These are phyloP conservation scores for Girardinus metallicus DNA, from an alignment of 2,797 vertebrate species.

Conservation along the genomic window DNA sequence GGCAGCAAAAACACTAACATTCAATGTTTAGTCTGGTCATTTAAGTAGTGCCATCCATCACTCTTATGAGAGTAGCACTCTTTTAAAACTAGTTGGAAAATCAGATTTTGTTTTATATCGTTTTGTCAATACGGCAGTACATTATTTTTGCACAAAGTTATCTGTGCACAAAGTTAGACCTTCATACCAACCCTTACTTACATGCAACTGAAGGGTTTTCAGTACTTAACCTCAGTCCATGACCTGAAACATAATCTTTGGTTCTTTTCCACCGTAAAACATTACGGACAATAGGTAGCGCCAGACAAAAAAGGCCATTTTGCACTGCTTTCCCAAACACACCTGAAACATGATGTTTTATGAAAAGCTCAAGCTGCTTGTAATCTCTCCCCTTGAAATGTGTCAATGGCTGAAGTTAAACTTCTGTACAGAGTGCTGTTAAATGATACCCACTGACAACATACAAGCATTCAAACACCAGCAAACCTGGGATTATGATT, in stretches of 20 bases:
- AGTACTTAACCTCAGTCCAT: constrained; percentile 45
- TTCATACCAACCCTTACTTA: constrained; percentile 35
- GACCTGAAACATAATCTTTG: constrained; percentile 57
- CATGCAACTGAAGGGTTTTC: constrained; percentile 31
- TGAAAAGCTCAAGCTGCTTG: constrained; percentile 27
- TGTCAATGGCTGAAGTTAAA: constrained; percentile 29
- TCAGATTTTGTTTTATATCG: background rate
- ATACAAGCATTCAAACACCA: constrained; percentile 44
- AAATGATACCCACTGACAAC: constrained; percentile 44
- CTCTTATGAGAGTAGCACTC: no score
- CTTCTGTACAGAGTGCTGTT: constrained; percentile 24
- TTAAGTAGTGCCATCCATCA: background rate
- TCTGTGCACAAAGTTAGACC: background rate
- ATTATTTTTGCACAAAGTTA: background rate
- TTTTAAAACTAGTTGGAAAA: background rate
- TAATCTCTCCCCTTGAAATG: constrained; percentile 18
- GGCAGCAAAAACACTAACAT: background rate
- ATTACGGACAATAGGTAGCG: constrained; percentile 37
- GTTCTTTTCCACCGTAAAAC: constrained; percentile 24
- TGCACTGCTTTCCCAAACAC: constrained; percentile 19
- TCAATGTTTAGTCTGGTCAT: background rate
- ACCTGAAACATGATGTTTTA: constrained; percentile 26
- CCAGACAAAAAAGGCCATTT: constrained; percentile 27
- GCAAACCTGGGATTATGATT: constrained; percentile 64
- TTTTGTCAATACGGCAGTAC: background rate